Base-by-base conservation (phyloP, 2,797 vertebrate genomes). In the Aselliscus stoliczkanus region DNA sequence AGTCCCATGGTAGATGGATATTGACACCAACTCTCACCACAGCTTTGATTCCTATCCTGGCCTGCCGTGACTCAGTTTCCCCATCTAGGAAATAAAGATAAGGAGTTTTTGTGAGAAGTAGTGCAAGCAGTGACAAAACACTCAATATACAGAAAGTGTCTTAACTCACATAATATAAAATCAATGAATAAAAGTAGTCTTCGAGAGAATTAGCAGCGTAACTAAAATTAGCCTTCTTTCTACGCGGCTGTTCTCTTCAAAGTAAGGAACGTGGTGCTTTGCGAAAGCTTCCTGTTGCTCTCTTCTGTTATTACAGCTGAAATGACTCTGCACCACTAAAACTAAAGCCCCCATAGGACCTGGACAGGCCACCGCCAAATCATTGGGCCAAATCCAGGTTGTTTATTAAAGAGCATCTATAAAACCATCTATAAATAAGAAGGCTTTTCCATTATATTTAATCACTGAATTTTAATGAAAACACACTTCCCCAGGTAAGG, bases 361-460 rank as follows among this genome's bases (percentile, higher is more conserved):
- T 25, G 37, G 34, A 44, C 60, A 47, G 88, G 44, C 44, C 15
- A 7, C 23, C 52, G 52, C 44, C 80, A 75, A 64, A 17, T 56
- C 13, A 7, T 1, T 13, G 25, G 15, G 58, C 58, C 44, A 65
- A 95, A 79, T 21, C 54, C 21, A 54, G n/a, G 56, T 50, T 50
- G 2, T 31, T 44, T 64, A 64, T 60, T 27, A 10, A 50, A 31
- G 18, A 88, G 29, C 0, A 2, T 10, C 75, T 76, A 4, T 80
- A 64, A 94, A 92, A 52, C 15, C 50, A 15, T 18, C 77, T 87
- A 83, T 76, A 64, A 76, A 86, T 56, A 87, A 85, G 69, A 75
- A 90, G 31, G 13, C 54, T 69, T 58, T 91, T 75, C 77, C 81
- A 31, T 62, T 82, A 34, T 44, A 72, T 60, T 50, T 81, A 93